These are phyloP conservation scores for Melangyna quadrimaculata DNA, from an alignment of 2,888 invertebrate genomes.

Conservation along the genomic window DNA sequence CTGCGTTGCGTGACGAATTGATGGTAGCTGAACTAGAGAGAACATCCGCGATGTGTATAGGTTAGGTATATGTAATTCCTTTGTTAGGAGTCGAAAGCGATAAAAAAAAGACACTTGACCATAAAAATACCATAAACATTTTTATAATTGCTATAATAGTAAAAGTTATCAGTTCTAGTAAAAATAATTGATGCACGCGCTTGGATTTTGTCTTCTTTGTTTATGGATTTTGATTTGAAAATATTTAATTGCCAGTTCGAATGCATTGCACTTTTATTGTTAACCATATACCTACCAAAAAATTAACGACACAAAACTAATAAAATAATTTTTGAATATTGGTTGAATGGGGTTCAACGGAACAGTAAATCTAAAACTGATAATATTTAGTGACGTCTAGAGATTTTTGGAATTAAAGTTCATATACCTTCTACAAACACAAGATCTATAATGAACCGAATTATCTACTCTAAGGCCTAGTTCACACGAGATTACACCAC, in stretches of 20 bases:
- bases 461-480: not conserved
- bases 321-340: not conserved
- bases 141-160: slow-evolving; percentile 50
- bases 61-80: slow-evolving; percentile 26
- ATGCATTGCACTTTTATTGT: slow-evolving; percentile 5
- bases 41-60: not conserved
- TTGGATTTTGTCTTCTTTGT: not conserved
- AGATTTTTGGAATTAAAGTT: not conserved
- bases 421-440: no score
- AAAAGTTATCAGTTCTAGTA: slow-evolving; percentile 51
- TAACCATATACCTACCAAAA: not conserved
- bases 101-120: slow-evolving; percentile 52
- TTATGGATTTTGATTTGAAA: slow-evolving; percentile 10
- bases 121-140: slow-evolving; percentile 55
- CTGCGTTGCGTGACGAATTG: slow-evolving; percentile 28
- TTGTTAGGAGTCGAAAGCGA: slow-evolving; percentile 50
- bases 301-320: slow-evolving; percentile 22
- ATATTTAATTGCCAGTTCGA: not conserved
- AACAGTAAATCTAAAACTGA: not conserved
- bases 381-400: not conserved
- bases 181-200: slow-evolving; percentile 27
- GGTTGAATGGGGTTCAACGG: not conserved
- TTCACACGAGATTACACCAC: no score
- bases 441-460: not conserved
- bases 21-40: not conserved